Base-by-base conservation (phyloP, 1,140 invertebrate species). In the Brachionus plicatilis region DNA sequence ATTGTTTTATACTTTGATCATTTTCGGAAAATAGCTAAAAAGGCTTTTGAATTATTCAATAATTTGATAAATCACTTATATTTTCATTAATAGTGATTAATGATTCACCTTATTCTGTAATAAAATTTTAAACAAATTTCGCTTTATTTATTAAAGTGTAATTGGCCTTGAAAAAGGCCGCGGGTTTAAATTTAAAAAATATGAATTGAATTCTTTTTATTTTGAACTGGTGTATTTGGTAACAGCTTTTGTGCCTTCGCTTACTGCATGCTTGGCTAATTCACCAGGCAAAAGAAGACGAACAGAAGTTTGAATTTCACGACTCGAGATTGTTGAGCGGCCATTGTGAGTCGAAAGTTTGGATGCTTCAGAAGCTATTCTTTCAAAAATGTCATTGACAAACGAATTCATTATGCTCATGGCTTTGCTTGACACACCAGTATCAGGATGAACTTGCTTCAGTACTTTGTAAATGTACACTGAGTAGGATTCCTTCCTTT, bases 301-400 rank as follows among this genome's bases (percentile, higher is more conserved):
- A 20, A 92, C 92, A 70, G 92, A 91, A 12, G 92, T 92, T 86
- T 93, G 92, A 75, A 93, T 91, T 87, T 93, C 92, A 84, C 91
- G 88, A 85, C 88, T 90, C n/a, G 90, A 91, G 85, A 92, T 92
- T 68, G 89, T 90, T 3, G 87, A 87, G 33, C 86, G 79, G 79
- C 88, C 88, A 86, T 89, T 90, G 87, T 90, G 89, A 85, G 89
- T 87, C 37, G 88, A 86, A 8, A 90, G 87, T 8, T 87, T 79
- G 24, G 86, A 86, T 33, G 88, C 85, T 84, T 90, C 88, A n/a
- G 87, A 86, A 43, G 88, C 90, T 79, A 90, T 90, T 83, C 89
- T 85, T 85, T 90, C 89, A 85, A 90, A 90, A 84, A 90, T 87
- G 80, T 90, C 90, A 83, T 90, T 89, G 24, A 90, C 88, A 85